A percentile compares a stretch with the other conserved stretches of the same genome.
Conservation (phyloP, 2,888 invertebrate genomes). For the Taphrorychus bicolor region DNA sequence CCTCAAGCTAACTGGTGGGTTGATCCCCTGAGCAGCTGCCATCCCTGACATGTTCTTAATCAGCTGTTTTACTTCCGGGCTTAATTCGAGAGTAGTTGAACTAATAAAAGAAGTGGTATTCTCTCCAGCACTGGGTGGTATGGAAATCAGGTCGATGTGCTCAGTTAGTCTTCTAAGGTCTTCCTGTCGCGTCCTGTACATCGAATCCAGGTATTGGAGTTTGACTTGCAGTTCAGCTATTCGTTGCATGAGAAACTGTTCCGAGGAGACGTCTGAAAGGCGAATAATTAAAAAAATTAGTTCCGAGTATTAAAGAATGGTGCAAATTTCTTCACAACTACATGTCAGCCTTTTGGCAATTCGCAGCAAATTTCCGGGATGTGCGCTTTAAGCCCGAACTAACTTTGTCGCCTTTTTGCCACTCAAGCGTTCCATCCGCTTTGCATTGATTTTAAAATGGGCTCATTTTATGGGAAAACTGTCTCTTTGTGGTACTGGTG, state of each 20-base stretch:
- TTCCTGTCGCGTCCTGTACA: conserved; percentile 78
- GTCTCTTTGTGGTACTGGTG: not conserved
- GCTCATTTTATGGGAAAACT: not conserved
- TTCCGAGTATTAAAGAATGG: no score
- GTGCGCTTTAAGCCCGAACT: not conserved
- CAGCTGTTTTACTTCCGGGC: conserved; percentile 54
- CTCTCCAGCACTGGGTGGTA: conserved; percentile 11
- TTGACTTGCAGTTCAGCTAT: conserved; percentile 80
- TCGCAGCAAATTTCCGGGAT: not conserved
- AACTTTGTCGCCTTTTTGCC: conserved; percentile 2
- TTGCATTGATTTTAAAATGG: not conserved
- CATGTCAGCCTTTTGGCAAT: not conserved
- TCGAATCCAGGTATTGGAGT: conserved; percentile 78
- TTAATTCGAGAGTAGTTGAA: conserved; percentile 48
- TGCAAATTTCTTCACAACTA: not conserved
- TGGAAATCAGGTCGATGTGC: conserved; percentile 64
- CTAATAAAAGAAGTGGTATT: conserved; percentile 12
- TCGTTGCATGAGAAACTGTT: conserved; percentile 71
- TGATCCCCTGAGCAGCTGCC: conserved; percentile 60
- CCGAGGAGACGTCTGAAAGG: conserved; percentile 68
- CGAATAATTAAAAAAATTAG: no score
- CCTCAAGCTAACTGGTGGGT: conserved; percentile 64
- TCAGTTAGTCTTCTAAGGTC: conserved; percentile 75
- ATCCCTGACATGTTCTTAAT: conserved; percentile 62
- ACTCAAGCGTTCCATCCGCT: not conserved